These are phyloP conservation scores for Tamandua tetradactyla DNA, from an alignment of 2,797 vertebrate species.

Conservation along the genomic window DNA sequence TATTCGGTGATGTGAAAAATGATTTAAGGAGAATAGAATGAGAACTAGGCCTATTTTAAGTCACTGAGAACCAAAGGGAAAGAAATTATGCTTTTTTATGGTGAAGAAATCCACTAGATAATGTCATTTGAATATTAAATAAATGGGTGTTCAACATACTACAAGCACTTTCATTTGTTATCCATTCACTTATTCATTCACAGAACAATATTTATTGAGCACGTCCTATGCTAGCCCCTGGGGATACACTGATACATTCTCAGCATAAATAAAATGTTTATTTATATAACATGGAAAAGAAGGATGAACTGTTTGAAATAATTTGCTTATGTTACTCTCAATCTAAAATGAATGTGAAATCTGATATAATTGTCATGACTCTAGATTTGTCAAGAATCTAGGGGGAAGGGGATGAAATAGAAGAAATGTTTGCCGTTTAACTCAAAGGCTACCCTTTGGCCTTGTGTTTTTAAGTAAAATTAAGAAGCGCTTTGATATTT, in stretches of 20 bases:
- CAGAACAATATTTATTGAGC: neutral
- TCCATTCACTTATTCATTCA: neutral
- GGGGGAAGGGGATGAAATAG: neutral
- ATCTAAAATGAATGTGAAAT: neutral
- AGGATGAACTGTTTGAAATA: neutral
- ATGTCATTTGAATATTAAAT: neutral
- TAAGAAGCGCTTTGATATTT: slow-evolving; percentile 56
- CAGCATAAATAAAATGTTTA: neutral
- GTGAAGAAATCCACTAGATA: neutral
- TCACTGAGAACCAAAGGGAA: neutral
- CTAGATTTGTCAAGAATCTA: neutral
- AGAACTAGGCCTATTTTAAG: neutral
- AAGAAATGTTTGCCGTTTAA: neutral
- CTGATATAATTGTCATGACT: neutral
- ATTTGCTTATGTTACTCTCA: neutral
- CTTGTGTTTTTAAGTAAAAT: slow-evolving; percentile 23
- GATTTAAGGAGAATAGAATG: neutral
- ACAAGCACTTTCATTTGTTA: neutral
- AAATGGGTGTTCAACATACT: neutral
- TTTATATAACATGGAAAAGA: slow-evolving; percentile 19
- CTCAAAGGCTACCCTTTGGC: neutral
- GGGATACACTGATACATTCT: neutral
- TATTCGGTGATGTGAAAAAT: neutral
- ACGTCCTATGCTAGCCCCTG: neutral
- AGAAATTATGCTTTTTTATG: neutral